phyloP scores from a whole-genome alignment of 2,113 vertebrate genomes.

The Mormyrus iriodes region DNA sequence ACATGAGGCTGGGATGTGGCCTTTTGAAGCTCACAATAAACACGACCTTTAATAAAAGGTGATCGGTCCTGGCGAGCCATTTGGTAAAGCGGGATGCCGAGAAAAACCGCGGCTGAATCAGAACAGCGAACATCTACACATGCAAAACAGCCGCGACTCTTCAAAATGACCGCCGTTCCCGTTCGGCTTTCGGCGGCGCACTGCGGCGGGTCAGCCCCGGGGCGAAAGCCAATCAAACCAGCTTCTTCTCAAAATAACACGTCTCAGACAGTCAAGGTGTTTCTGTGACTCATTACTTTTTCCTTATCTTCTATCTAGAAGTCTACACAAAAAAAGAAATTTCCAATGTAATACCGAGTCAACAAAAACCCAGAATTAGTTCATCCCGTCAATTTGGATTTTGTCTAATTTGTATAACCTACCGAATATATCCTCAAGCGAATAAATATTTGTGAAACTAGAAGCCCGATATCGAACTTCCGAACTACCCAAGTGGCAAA shows the following conservation, averaged over 20 bases:
- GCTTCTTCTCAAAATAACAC: not conserved
- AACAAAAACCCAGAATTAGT: not conserved
- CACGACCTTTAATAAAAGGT: slow-evolving; percentile 46
- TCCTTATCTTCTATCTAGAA: not conserved
- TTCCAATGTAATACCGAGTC: not conserved
- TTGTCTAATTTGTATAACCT: not conserved
- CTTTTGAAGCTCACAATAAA: slow-evolving; percentile 58
- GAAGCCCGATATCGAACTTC: not conserved
- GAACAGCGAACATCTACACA: slow-evolving; percentile 44
- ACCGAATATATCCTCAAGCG: not conserved
- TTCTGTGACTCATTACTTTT: not conserved
- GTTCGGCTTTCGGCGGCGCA: slow-evolving; percentile 21
- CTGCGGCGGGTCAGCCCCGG: not conserved
- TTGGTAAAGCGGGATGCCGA: slow-evolving; percentile 60
- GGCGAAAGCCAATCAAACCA: not conserved
- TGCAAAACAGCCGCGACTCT: slow-evolving; percentile 36
- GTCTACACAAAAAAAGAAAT: not conserved
- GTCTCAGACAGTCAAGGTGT: not conserved
- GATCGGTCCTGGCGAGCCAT: slow-evolving; percentile 57
- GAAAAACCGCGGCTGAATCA: slow-evolving; percentile 39
- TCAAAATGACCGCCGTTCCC: slow-evolving; percentile 32
- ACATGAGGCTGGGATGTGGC: slow-evolving; percentile 39
- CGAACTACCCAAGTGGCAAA: not conserved
- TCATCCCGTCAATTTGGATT: not conserved
- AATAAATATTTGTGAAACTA: not conserved